phyloP scores from a whole-genome alignment of 2,113 vertebrate genomes.

The Ondatra zibethicus region DNA sequence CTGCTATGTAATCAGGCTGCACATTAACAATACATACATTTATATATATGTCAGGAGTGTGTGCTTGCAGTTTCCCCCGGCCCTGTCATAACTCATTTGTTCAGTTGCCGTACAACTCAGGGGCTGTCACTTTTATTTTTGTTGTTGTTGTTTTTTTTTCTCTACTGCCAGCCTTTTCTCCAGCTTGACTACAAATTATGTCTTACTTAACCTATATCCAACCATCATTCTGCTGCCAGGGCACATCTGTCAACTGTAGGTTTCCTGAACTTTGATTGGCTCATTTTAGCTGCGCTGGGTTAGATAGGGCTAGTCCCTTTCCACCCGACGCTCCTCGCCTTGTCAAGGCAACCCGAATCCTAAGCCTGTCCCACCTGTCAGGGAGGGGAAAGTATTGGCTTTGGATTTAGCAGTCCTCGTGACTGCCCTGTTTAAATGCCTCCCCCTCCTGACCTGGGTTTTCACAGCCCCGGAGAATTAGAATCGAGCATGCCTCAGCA shows the following conservation, averaged over 20 bases:
- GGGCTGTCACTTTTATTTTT: not conserved
- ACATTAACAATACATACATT: constrained; percentile 40
- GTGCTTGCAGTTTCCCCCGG: not conserved
- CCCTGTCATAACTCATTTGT: not conserved
- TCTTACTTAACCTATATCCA: constrained; percentile 47
- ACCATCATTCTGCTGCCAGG: not conserved
- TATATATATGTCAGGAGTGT: not conserved
- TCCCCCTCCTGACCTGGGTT: not conserved
- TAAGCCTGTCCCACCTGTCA: not conserved
- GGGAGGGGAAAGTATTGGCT: not conserved
- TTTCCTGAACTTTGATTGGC: not conserved
- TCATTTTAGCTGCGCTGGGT: not conserved
- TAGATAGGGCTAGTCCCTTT: not conserved
- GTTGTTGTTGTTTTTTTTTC: not conserved
- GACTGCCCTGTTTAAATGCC: not conserved
- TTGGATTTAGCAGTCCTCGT: not conserved
- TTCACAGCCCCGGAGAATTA: rapidly evolving
- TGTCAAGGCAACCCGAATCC: not conserved
- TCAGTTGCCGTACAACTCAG: not conserved
- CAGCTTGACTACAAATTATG: not conserved
- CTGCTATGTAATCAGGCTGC: not conserved
- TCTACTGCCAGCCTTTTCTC: not conserved
- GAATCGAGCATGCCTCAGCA: not conserved
- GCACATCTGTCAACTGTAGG: not conserved
- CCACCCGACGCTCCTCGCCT: not conserved